These are phyloP conservation scores for Tautogolabrus adspersus DNA, from an alignment of 2,113 vertebrate genomes.

Conservation along the genomic window DNA sequence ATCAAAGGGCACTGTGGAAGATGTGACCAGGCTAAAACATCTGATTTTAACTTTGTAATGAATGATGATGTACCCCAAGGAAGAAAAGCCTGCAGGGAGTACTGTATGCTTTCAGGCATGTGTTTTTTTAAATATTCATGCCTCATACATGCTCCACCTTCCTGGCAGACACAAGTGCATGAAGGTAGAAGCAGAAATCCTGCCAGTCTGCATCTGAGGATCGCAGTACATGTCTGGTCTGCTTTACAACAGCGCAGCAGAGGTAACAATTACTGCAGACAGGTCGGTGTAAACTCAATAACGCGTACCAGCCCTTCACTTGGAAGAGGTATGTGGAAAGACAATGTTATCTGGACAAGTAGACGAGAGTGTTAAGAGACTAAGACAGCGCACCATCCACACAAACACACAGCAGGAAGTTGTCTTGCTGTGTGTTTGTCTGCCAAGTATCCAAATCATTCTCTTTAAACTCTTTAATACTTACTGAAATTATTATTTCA, in stretches of 20 bases:
- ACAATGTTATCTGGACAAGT: slow-evolving; percentile 51
- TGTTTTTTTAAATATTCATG: slow-evolving; percentile 25
- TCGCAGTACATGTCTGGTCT: slow-evolving; percentile 6
- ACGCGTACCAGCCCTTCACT: not conserved
- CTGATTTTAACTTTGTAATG: slow-evolving; percentile 8
- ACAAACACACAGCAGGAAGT: not conserved
- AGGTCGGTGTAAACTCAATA: slow-evolving; percentile 14
- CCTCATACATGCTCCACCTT: slow-evolving; percentile 6
- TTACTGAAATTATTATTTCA: no score
- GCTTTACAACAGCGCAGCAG: slow-evolving; percentile 9
- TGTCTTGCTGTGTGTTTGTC: slow-evolving; percentile 4
- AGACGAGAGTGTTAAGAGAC: not conserved
- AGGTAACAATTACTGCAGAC: slow-evolving; percentile 13
- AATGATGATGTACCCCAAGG: slow-evolving; percentile 14
- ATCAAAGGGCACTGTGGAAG: slow-evolving; percentile 9
- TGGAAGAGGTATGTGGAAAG: not conserved
- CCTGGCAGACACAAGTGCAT: slow-evolving; percentile 9
- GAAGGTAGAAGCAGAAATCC: slow-evolving; percentile 16
- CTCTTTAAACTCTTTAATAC: no score
- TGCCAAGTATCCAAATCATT: no score
- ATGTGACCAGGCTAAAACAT: slow-evolving; percentile 3
- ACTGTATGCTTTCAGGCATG: slow-evolving; percentile 11
- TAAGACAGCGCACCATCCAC: not conserved
- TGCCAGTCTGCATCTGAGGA: slow-evolving; percentile 12
- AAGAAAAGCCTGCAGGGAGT: not conserved